Conservation (phyloP, 2,888 invertebrate species). For the Ophioninae sp. region DNA sequence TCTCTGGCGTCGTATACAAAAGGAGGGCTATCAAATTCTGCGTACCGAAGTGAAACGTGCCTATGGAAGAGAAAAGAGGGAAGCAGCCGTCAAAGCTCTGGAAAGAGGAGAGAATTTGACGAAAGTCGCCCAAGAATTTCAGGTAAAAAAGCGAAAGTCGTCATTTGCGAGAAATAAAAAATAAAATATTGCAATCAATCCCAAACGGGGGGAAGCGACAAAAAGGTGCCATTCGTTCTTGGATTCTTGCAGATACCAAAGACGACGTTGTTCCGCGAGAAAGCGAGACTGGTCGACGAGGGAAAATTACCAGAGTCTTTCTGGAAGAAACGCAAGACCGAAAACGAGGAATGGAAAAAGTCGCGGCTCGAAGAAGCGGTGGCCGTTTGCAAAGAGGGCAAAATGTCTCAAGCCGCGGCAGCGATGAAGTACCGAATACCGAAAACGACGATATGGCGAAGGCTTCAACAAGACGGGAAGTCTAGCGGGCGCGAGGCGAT, state of each 20-base stretch:
- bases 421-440: constrained; percentile 79
- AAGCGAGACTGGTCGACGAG: constrained; percentile 77
- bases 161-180: not conserved
- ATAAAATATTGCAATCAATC: not conserved
- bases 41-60: constrained; percentile 74
- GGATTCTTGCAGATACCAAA: constrained; percentile 78
- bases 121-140: constrained; percentile 79
- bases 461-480: constrained; percentile 76
- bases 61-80: constrained; percentile 77
- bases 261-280: constrained; percentile 80
- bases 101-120: constrained; percentile 80
- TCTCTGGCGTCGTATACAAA: constrained; percentile 81
- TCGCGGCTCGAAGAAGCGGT: constrained; percentile 79
- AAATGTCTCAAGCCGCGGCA: constrained; percentile 81
- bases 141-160: constrained; percentile 68
- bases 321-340: constrained; percentile 77
- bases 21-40: constrained; percentile 76
- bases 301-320: constrained; percentile 79
- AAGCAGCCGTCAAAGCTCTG: constrained; percentile 80
- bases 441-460: constrained; percentile 81
- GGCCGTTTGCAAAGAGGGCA: constrained; percentile 79
- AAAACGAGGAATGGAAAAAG: constrained; percentile 76
- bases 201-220: not conserved
- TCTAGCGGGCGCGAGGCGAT: constrained; percentile 57
- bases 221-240: not conserved